phyloP scores from a whole-genome alignment of 2,888 invertebrate genomes.

The Diarsia mendica region DNA sequence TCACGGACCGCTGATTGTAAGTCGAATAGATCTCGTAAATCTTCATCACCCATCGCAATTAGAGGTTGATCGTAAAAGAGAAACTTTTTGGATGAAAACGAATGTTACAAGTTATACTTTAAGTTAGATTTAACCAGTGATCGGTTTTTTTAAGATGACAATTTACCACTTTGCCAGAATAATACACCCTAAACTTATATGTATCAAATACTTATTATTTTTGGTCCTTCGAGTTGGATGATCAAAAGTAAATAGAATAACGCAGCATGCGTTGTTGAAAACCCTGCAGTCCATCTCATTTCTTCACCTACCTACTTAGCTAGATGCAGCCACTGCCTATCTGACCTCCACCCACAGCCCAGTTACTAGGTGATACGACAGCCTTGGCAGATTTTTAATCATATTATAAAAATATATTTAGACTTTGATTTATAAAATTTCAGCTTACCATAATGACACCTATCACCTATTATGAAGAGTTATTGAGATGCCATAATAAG shows the following conservation, averaged over 20 bases:
- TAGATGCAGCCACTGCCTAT: background rate
- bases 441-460: background rate
- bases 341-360: background rate
- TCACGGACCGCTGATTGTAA: slow-evolving; percentile 42
- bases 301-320: background rate
- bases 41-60: slow-evolving; percentile 45
- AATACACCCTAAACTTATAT: no score
- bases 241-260: background rate
- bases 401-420: background rate
- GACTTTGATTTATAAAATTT: background rate
- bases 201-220: no score
- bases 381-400: background rate
- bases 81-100: slow-evolving; percentile 29
- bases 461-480: background rate
- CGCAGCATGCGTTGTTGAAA: background rate
- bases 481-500: background rate
- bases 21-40: slow-evolving; percentile 37
- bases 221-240: slow-evolving; percentile 1
- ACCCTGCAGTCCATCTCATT: background rate
- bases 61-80: slow-evolving; percentile 50
- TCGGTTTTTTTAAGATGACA: background rate
- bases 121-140: background rate
- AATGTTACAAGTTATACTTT: background rate
- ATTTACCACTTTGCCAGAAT: no score
- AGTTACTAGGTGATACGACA: background rate